Conservation (phyloP, 2,888 invertebrate genomes). For the Candidula unifasciata region DNA sequence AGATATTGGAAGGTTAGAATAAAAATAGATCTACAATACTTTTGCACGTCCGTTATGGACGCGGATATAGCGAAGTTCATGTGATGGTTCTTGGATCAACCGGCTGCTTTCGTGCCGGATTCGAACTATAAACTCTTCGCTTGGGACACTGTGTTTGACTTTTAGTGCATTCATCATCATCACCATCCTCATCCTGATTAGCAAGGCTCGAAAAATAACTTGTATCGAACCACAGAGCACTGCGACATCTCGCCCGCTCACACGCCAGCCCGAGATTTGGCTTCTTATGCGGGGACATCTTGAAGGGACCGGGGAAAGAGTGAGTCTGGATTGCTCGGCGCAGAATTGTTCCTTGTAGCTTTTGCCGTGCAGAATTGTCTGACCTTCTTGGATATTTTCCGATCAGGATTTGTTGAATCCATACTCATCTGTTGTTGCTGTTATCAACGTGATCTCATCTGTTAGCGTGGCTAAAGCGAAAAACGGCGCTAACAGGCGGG, state of each 20-base stretch:
- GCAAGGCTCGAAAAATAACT: conserved; percentile 38
- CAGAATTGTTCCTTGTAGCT: background rate
- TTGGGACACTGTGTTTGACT: background rate
- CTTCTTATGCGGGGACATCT: conserved; percentile 59
- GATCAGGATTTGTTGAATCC: conserved; percentile 5
- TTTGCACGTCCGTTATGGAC: background rate
- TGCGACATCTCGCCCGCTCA: conserved; percentile 56
- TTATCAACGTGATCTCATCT: background rate
- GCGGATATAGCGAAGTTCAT: background rate
- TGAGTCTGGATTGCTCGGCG: conserved; percentile 6
- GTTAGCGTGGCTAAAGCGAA: conserved; percentile 35
- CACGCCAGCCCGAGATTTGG: conserved; percentile 53
- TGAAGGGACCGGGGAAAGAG: conserved; percentile 45
- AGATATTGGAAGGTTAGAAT: background rate
- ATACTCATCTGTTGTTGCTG: background rate
- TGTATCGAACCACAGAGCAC: conserved; percentile 44
- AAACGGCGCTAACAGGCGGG: conserved; percentile 44
- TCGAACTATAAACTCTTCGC: background rate
- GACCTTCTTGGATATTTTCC: background rate
- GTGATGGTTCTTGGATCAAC: background rate
- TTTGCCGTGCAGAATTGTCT: background rate
- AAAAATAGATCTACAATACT: background rate
- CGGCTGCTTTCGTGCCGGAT: background rate
- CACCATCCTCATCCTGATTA: conserved; percentile 37
- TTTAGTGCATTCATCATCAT: conserved; percentile 42